A percentile compares a stretch with the other conserved stretches of the same genome.
These are phyloP conservation scores for Hirundo rustica DNA, from an alignment of 2,797 vertebrate genomes.

Conservation along the genomic window DNA sequence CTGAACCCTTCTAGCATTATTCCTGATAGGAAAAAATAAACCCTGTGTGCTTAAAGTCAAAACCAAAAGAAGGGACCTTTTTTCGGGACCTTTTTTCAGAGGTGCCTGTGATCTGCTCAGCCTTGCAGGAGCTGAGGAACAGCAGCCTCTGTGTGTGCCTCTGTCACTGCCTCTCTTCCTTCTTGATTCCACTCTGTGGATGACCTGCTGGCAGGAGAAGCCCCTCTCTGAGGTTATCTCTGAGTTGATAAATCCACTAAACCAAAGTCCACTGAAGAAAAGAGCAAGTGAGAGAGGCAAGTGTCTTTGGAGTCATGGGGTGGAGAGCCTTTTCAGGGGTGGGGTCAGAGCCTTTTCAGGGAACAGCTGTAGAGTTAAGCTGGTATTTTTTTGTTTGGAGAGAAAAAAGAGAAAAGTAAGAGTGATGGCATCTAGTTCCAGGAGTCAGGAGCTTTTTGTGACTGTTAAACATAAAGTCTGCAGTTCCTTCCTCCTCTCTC, in stretches of 20 bases:
- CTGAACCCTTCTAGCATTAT: not conserved
- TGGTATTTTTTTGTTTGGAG: not conserved
- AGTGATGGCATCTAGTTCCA: not conserved
- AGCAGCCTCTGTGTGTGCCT: not conserved
- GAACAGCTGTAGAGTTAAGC: not conserved
- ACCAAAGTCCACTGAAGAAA: not conserved
- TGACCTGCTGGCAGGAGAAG: not conserved
- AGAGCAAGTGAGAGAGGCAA: not conserved
- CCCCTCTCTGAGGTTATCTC: not conserved
- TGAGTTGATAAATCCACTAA: not conserved
- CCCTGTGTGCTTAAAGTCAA: not conserved
- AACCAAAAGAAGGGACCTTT: not conserved
- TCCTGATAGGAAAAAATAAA: not conserved
- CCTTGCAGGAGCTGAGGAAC: not conserved
- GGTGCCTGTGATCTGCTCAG: not conserved
- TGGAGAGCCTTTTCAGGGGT: not conserved
- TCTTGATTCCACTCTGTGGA: not conserved
- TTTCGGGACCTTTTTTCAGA: not conserved
- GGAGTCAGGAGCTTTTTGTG: not conserved
- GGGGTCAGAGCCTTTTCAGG: not conserved
- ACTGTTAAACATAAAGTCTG: not conserved
- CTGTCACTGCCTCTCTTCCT: not conserved
- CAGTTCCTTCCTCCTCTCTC: not conserved
- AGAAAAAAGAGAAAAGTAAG: not conserved
- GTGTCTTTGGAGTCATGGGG: not conserved